A percentile compares a stretch with the other conserved stretches of the same genome.
phyloP scores from a whole-genome alignment of 2,888 invertebrate species.

The Leptinotarsa tumamoca region DNA sequence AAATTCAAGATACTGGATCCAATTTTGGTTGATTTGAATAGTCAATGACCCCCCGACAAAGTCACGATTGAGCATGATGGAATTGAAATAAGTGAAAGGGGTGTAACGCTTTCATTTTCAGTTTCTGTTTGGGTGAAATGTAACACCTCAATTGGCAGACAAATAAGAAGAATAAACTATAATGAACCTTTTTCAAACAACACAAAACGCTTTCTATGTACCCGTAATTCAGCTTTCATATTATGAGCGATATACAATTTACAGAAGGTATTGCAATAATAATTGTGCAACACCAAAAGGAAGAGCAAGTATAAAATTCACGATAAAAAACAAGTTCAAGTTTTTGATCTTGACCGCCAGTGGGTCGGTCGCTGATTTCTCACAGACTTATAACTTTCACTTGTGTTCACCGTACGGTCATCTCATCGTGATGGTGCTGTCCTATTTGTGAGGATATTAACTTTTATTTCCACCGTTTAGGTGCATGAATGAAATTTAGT shows the following conservation, averaged over 20 bases:
- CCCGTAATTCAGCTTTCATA: conserved; percentile 18
- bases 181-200: neutral
- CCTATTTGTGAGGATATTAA: conserved; percentile 35
- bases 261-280: conserved; percentile 19
- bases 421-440: conserved; percentile 37
- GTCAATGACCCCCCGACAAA: too few species aligned
- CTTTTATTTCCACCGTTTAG: conserved; percentile 30
- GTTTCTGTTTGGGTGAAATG: neutral
- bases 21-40: too few species aligned
- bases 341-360: conserved; percentile 49
- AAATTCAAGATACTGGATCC: too few species aligned
- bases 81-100: neutral
- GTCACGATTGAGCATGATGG: too few species aligned
- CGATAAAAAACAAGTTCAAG: conserved; percentile 36
- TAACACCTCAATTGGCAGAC: neutral
- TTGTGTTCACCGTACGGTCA: conserved; percentile 24
- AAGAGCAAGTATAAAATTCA: conserved; percentile 9
- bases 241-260: conserved; percentile 16
- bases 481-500: conserved; percentile 34
- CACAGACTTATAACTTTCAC: conserved; percentile 55
- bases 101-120: neutral
- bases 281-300: conserved; percentile 19
- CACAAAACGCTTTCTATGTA: conserved; percentile 21
- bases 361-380: conserved; percentile 55
- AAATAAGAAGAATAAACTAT: neutral